Conservation (phyloP, 2,113 vertebrate genomes). For the Polypterus senegalus region DNA sequence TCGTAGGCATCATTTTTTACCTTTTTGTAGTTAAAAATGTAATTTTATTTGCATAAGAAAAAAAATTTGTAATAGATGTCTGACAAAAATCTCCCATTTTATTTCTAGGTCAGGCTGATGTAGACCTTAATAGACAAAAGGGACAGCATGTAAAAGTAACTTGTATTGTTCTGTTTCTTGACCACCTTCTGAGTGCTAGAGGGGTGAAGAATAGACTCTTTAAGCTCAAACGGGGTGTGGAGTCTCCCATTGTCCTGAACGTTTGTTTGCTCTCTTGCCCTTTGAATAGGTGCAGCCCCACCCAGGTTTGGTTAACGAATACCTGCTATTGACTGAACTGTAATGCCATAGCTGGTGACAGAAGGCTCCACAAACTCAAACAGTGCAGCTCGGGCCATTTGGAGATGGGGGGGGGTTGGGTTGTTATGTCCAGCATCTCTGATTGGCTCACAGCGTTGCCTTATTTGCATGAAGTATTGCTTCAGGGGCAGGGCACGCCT, state of each 20-base stretch:
- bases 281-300: slow-evolving; percentile 26
- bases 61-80: no score
- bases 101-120: no score
- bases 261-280: slow-evolving; percentile 24
- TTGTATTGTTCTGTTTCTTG: no score
- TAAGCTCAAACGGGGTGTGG: slow-evolving; percentile 4
- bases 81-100: no score
- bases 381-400: neutral
- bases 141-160: no score
- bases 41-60: no score
- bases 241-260: neutral
- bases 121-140: no score
- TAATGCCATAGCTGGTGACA: slow-evolving; percentile 49
- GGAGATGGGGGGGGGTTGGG: neutral
- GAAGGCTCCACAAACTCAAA: slow-evolving; percentile 36
- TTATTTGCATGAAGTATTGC: slow-evolving; percentile 47
- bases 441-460: slow-evolving; percentile 34
- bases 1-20: no score
- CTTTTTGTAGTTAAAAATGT: no score
- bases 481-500: neutral
- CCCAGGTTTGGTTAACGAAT: slow-evolving; percentile 47
- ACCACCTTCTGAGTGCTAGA: neutral
- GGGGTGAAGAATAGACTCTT: neutral
- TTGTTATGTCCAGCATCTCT: slow-evolving; percentile 37
- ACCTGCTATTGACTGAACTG: slow-evolving; percentile 39